Conservation (phyloP, 2,888 invertebrate genomes). For the Thecocarcelia acutangulata region DNA sequence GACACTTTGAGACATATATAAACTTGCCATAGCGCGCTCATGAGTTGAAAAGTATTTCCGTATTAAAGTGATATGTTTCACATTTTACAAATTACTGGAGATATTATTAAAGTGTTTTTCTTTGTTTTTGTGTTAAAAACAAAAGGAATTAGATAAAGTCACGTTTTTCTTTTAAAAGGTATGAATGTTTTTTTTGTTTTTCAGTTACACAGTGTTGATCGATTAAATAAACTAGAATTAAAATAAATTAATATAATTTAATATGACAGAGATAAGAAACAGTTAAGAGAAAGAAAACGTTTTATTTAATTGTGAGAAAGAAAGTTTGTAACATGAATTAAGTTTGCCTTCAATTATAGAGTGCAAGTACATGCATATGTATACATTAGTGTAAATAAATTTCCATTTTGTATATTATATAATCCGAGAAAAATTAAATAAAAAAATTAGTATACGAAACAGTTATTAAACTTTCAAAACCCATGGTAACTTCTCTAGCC, state of each 20-base stretch:
- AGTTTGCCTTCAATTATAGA: no score
- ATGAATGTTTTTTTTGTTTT: not conserved
- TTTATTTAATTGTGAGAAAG: slow-evolving; percentile 12
- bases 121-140: not conserved
- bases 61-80: slow-evolving; percentile 46
- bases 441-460: no score
- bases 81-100: slow-evolving; percentile 30
- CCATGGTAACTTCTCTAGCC: no score
- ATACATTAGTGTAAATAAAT: no score
- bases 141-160: slow-evolving; percentile 38
- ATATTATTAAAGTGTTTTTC: slow-evolving; percentile 21
- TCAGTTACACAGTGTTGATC: slow-evolving; percentile 19
- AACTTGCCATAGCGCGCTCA: not conserved
- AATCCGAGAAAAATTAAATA: no score
- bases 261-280: slow-evolving; percentile 27
- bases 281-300: not conserved
- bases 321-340: no score
- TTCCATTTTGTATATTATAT: no score
- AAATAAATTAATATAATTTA: slow-evolving; percentile 17
- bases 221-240: slow-evolving; percentile 37
- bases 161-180: slow-evolving; percentile 25
- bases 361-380: no score
- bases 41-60: slow-evolving; percentile 60
- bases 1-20: not conserved
- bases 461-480: no score